These are phyloP conservation scores for Edolisoma coerulescens DNA, from an alignment of 2,113 vertebrate species.

Conservation along the genomic window DNA sequence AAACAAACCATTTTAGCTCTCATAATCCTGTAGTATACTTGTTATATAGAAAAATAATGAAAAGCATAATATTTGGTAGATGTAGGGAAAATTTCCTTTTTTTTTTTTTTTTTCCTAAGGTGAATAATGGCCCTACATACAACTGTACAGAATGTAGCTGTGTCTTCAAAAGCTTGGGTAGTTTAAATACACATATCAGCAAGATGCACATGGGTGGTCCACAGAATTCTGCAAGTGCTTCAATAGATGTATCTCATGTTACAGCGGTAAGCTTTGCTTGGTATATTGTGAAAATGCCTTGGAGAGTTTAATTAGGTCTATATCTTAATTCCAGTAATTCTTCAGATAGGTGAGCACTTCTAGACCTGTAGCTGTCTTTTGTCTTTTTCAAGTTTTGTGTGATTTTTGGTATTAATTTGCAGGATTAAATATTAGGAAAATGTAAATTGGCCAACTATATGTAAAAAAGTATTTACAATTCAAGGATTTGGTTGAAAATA, in stretches of 20 bases:
- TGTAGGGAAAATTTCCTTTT: neutral
- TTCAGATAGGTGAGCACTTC: neutral
- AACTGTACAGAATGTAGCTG: conserved; percentile 97
- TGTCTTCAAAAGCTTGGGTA: conserved; percentile 95
- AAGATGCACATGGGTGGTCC: conserved; percentile 91
- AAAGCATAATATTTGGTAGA: neutral
- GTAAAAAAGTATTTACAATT: neutral
- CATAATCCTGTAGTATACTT: fast-evolving
- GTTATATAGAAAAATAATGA: neutral
- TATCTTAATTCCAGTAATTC: neutral
- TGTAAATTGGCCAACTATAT: neutral
- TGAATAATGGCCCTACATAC: conserved; percentile 88
- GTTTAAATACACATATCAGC: conserved; percentile 97
- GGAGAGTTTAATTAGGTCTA: neutral
- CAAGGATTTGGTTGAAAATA: neutral
- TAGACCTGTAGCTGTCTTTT: neutral
- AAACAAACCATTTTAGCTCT: neutral
- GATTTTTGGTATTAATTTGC: neutral
- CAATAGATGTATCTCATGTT: conserved; percentile 75
- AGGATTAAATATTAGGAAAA: neutral
- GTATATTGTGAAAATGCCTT: neutral
- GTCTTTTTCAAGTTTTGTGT: neutral
- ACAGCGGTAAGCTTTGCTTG: conserved; percentile 73
- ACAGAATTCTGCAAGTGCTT: conserved; percentile 52
- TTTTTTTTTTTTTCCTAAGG: conserved; percentile 68